phyloP scores from a whole-genome alignment of 2,888 invertebrate species.

The Eumacrocentrus americanus region DNA sequence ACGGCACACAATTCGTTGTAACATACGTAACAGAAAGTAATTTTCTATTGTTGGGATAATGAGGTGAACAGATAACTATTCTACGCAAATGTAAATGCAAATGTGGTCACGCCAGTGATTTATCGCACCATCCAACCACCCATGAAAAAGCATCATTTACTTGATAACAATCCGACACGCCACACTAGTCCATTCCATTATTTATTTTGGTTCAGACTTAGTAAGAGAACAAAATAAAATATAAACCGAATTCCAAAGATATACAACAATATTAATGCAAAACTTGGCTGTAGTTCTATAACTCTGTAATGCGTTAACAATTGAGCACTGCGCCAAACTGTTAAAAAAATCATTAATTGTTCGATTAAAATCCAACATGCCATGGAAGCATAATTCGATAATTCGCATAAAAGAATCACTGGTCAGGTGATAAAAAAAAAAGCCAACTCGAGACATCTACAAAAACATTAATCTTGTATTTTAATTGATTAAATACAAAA shows the following conservation, averaged over 20 bases:
- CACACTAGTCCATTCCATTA: background rate
- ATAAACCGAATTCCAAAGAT: background rate
- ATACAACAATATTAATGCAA: background rate
- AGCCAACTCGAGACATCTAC: constrained; percentile 36
- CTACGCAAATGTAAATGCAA: background rate
- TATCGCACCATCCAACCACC: background rate
- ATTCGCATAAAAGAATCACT: too few relatives aligned
- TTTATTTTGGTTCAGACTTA: background rate
- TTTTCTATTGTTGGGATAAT: too few relatives aligned
- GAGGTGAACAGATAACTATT: too few relatives aligned
- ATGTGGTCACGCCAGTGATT: constrained; percentile 1
- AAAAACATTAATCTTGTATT: constrained; percentile 57
- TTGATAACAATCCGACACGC: background rate
- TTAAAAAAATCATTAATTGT: too few relatives aligned
- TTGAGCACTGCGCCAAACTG: too few relatives aligned
- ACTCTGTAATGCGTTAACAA: too few relatives aligned
- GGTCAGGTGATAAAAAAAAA: background rate
- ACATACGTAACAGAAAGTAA: too few relatives aligned
- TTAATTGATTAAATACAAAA: constrained; percentile 53
- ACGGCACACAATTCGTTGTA: too few relatives aligned
- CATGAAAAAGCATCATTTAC: background rate
- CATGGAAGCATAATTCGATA: too few relatives aligned
- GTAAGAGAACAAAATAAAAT: background rate
- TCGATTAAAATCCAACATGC: too few relatives aligned
- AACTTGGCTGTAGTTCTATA: too few relatives aligned